A percentile compares a stretch with the other conserved stretches of the same genome.
phyloP scores from a whole-genome alignment of 2,888 invertebrate genomes.

The Proisotoma minuta region DNA sequence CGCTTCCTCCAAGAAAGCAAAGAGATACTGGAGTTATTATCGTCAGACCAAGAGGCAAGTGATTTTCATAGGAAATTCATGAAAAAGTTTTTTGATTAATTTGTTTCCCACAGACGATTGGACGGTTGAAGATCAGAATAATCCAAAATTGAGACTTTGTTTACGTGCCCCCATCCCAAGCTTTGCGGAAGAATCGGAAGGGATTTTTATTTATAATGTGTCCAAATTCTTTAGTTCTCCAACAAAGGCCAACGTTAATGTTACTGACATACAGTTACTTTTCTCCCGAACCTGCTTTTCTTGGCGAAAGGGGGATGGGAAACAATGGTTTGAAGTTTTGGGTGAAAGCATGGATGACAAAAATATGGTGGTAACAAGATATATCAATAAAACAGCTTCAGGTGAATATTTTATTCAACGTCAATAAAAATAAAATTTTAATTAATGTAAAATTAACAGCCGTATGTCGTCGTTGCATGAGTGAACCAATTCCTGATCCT shows the following conservation, averaged over 20 bases:
- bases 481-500: conserved; percentile 19
- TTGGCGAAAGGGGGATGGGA: conserved; percentile 21
- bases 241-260: background rate
- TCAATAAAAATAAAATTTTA: background rate
- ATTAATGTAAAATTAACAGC: conserved; percentile 13
- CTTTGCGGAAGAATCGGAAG: conserved; percentile 25
- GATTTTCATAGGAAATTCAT: background rate
- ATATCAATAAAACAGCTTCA: conserved; percentile 17
- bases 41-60: background rate
- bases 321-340: conserved; percentile 26
- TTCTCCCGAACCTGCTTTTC: conserved; percentile 28
- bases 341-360: conserved; percentile 27
- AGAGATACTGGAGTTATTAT: conserved; percentile 23
- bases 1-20: conserved; percentile 10
- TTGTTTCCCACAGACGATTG: conserved; percentile 31
- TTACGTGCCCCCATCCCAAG: conserved; percentile 23
- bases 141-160: conserved; percentile 21
- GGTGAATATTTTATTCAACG: conserved; percentile 12
- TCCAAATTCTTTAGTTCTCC: conserved; percentile 15
- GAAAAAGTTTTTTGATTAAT: background rate
- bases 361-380: conserved; percentile 30
- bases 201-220: conserved; percentile 32
- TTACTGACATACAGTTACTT: conserved; percentile 12
- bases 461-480: conserved; percentile 27
- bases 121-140: conserved; percentile 19